Conservation (phyloP, 2,797 vertebrate species). For the Acanthornis magna region DNA sequence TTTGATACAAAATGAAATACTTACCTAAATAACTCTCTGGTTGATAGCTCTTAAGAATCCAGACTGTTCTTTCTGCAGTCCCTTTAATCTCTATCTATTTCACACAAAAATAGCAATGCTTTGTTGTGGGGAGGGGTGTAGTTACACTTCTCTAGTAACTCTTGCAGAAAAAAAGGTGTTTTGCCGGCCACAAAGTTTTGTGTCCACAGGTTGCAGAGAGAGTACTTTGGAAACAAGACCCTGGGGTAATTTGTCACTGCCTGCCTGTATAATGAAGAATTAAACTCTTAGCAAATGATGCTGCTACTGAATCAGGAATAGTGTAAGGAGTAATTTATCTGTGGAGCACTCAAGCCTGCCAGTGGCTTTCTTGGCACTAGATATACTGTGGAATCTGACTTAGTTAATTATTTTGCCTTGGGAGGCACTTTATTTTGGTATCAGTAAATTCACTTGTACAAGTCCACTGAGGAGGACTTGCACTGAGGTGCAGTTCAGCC, state of each 20-base stretch:
- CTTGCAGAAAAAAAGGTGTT: background rate
- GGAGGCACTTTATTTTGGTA: constrained; percentile 10
- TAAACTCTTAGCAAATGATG: background rate
- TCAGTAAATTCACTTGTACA: background rate
- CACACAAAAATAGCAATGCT: background rate
- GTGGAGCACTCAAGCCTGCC: background rate
- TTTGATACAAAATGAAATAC: background rate
- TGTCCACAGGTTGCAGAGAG: background rate
- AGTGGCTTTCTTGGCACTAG: background rate
- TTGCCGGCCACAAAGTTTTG: background rate
- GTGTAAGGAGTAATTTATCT: background rate
- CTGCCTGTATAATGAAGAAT: background rate
- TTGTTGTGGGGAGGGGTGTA: background rate
- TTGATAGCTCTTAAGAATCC: background rate
- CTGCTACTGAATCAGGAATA: background rate
- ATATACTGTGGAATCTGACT: background rate
- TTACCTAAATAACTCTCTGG: background rate
- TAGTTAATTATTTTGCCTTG: constrained; percentile 15
- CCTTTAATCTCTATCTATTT: background rate
- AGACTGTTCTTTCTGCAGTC: background rate
- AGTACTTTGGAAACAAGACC: background rate
- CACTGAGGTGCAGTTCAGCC: background rate
- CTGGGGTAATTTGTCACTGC: background rate
- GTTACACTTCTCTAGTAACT: background rate
- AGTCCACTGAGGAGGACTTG: background rate